Conservation (phyloP, 2,797 vertebrate species). For the Poecilia wingei region DNA sequence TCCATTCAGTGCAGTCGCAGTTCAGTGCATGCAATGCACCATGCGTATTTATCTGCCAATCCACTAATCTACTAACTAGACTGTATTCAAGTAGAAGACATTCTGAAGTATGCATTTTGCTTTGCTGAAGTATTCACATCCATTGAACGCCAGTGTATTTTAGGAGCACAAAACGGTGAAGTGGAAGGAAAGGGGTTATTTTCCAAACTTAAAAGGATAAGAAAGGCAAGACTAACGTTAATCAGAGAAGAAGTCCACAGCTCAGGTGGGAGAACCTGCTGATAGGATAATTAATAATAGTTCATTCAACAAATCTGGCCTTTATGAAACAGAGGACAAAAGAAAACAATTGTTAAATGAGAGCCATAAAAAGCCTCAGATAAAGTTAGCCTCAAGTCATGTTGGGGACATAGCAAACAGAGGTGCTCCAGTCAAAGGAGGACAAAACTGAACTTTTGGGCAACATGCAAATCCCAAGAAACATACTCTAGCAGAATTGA, state of each 20-base stretch:
- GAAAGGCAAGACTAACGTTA: not conserved
- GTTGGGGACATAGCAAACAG: not conserved
- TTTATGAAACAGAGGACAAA: not conserved
- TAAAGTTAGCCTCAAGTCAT: not conserved
- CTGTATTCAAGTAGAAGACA: constrained; percentile 3
- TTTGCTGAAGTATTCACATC: not conserved
- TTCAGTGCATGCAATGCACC: constrained; percentile 22
- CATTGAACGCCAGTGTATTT: not conserved
- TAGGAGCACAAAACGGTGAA: not conserved
- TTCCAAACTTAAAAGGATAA: not conserved
- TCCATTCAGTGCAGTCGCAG: constrained; percentile 6
- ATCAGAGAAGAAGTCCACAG: not conserved
- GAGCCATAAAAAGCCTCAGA: not conserved
- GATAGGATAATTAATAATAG: not conserved
- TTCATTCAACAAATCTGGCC: not conserved
- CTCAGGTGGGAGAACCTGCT: not conserved
- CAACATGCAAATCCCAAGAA: not conserved
- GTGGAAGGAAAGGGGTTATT: not conserved
- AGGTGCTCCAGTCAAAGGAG: not conserved
- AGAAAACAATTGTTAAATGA: not conserved
- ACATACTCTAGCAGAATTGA: not conserved
- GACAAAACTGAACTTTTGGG: not conserved
- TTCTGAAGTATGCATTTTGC: not conserved
- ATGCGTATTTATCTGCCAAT: constrained; percentile 10
- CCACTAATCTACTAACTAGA: constrained; percentile 1